Evolutionary conservation across 2,113 vertebrate genomes (phyloP), one percentile per base, ranked within the genome.

Genomic region (Aleadryas rufinucha): DNA sequence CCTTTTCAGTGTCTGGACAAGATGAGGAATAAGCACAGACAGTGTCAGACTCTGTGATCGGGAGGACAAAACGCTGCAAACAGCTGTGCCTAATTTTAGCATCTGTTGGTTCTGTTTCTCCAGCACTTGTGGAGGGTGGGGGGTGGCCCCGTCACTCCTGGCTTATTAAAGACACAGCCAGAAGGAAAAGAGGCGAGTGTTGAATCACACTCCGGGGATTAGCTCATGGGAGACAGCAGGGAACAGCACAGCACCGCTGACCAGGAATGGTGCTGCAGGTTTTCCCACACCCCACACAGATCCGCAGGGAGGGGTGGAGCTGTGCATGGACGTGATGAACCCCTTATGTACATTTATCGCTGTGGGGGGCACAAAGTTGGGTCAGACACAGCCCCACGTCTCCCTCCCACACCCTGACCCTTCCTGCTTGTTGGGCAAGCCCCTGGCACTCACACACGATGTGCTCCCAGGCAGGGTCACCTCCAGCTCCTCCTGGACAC

Each of bases 31-130:
- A 74, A 78, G 95, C 76, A 88, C 10, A 90, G 92, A 91, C 92
- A 93, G 87, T 83, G 79, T 93, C 95, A 96, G 95, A 59, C 87
- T 83, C 91, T 65, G 71, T 16, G 74, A 94, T 77, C 2, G 0
- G 89, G 83, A 96, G 93, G 94, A 96, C 95, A 95, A 96, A 93
- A 95, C 20, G 2, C 77, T 68, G 59, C 96, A 91, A 95, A 97
- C 88, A 85, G 95, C 41, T 82, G 90, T 76, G 71, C 78, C 90
- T 93, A 91, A 84, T 82, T 96, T 90, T 86, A 96, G 96, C 92
- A 90, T 70, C 93, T 92, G 83, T 84, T 93, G 81, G 89, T 87
- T 96, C 91, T 83, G 83, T 93, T 92, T 79, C 89, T 96, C 54
- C 61, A 54, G 87, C 86, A 70, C 28, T 54, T 44, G 53, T 10